Evolutionary conservation across 2,888 invertebrate species (phyloP).

Genomic region (Pachydiplax longipennis): DNA sequence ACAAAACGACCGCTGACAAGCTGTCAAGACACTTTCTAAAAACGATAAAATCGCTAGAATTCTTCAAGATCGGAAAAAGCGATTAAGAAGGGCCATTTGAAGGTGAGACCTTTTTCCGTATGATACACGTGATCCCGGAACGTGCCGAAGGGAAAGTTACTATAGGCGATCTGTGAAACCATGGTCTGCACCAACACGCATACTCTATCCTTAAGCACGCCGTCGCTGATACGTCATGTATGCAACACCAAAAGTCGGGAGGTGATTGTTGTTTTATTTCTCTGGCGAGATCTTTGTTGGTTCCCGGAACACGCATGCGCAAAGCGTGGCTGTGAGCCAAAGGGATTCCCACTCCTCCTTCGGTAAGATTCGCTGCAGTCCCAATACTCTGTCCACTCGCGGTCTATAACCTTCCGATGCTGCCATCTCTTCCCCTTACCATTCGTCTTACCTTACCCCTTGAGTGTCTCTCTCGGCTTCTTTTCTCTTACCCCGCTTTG

Average conservation of each 20-base stretch:
- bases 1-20: too few species aligned
- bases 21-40: too few species aligned
- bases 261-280: not conserved
- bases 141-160: not conserved
- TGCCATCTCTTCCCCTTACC: not conserved
- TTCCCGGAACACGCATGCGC: not conserved
- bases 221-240: conserved; percentile 4
- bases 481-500: not conserved
- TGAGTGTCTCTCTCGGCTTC: not conserved
- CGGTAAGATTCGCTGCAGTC: not conserved
- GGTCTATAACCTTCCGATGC: not conserved
- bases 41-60: too few species aligned
- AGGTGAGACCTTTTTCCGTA: too few species aligned
- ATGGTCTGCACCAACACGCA: conserved; percentile 32
- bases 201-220: not conserved
- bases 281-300: not conserved
- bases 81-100: too few species aligned
- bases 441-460: not conserved
- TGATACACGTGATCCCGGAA: too few species aligned
- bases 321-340: conserved; percentile 18
- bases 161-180: not conserved
- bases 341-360: not conserved
- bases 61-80: too few species aligned
- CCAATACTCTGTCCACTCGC: not conserved
- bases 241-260: not conserved